These are phyloP conservation scores for Crepidodera aurea DNA, from an alignment of 2,888 invertebrate genomes.

Conservation along the genomic window DNA sequence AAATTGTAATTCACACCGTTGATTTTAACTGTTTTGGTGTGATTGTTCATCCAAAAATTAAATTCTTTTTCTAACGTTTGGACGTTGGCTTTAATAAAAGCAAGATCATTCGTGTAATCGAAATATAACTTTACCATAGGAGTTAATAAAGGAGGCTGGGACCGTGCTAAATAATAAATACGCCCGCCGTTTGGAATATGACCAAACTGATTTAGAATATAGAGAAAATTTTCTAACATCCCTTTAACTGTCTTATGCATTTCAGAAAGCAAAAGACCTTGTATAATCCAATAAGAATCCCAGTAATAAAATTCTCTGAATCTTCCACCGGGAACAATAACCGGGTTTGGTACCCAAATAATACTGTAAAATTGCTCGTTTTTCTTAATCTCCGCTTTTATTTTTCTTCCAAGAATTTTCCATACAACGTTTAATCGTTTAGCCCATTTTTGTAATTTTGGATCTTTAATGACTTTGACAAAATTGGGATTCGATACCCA, in stretches of 20 bases:
- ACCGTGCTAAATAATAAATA: conserved; percentile 84
- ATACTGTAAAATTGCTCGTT: conserved; percentile 75
- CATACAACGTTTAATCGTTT: conserved; percentile 75
- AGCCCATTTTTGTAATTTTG: conserved; percentile 76
- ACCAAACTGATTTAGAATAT: conserved; percentile 79
- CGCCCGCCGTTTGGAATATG: conserved; percentile 93
- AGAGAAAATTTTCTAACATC: conserved; percentile 86
- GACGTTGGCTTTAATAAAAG: conserved; percentile 72
- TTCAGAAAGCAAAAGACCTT: conserved; percentile 84
- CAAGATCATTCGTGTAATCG: conserved; percentile 73
- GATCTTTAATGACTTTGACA: conserved; percentile 75
- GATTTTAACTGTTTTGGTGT: conserved; percentile 70
- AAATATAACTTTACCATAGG: conserved; percentile 85
- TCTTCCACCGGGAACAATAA: conserved; percentile 91
- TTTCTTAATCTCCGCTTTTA: conserved; percentile 74
- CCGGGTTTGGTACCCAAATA: conserved; percentile 84
- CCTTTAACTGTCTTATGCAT: conserved; percentile 82
- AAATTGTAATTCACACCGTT: conserved; percentile 72
- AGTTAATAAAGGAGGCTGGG: conserved; percentile 82
- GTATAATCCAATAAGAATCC: conserved; percentile 95
- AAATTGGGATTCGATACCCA: conserved; percentile 80
- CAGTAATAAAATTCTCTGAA: conserved; percentile 92
- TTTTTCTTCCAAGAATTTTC: conserved; percentile 79
- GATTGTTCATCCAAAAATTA: conserved; percentile 83
- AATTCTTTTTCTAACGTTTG: conserved; percentile 79